phyloP scores from a whole-genome alignment of 2,797 vertebrate genomes.

The Triplophysa yarkandensis region DNA sequence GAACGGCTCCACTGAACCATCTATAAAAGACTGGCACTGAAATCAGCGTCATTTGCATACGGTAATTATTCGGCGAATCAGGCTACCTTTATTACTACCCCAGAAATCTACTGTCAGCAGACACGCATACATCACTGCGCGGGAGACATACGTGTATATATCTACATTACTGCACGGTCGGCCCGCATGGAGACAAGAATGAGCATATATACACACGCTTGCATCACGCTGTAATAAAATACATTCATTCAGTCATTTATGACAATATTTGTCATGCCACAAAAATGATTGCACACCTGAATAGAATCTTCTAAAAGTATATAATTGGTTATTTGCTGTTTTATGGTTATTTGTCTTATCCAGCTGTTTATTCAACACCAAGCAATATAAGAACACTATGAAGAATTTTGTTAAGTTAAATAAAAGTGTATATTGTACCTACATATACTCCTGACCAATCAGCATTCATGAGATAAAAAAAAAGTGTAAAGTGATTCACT shows the following conservation, averaged over 20 bases:
- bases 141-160: slow-evolving; percentile 11
- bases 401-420: too few species aligned
- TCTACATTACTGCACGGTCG: slow-evolving; percentile 20
- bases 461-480: not conserved
- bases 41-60: slow-evolving; percentile 85
- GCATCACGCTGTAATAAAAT: not conserved
- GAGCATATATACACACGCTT: not conserved
- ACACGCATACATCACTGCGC: slow-evolving; percentile 74
- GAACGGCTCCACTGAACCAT: slow-evolving; percentile 80
- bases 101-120: slow-evolving; percentile 84
- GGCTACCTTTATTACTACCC: slow-evolving; percentile 84
- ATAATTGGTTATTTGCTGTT: not conserved
- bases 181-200: not conserved
- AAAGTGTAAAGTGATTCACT: not conserved
- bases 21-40: slow-evolving; percentile 82
- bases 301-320: not conserved
- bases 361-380: not conserved
- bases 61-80: slow-evolving; percentile 86
- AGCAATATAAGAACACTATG: not conserved
- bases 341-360: not conserved
- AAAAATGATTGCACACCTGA: not conserved
- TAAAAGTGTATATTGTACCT: not conserved
- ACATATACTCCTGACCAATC: not conserved
- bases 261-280: not conserved
- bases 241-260: slow-evolving; percentile 1